Evolutionary conservation across 2,797 vertebrate species (phyloP).

Genomic region (Coracias cyanogaster): DNA sequence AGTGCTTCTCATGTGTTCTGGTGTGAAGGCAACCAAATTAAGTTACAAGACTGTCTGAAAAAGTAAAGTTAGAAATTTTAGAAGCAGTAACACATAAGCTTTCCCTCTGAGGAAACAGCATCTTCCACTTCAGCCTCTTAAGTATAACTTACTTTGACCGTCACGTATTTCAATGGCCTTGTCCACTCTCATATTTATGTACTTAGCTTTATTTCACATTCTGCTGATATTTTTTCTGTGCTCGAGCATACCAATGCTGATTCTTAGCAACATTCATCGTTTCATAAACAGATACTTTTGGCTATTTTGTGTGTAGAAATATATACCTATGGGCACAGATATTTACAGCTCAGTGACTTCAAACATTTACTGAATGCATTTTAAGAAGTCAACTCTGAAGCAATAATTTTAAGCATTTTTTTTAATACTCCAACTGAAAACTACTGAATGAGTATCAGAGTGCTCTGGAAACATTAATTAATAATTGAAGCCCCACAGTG

Average conservation of each 20-base stretch:
- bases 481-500: background rate
- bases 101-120: background rate
- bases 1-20: background rate
- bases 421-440: background rate
- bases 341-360: background rate
- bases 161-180: background rate
- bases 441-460: background rate
- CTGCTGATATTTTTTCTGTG: background rate
- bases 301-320: background rate
- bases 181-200: background rate
- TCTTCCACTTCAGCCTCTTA: background rate
- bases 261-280: background rate
- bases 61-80: background rate
- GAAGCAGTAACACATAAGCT: background rate
- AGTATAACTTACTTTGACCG: background rate
- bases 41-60: background rate
- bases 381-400: background rate
- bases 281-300: background rate
- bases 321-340: background rate
- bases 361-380: background rate
- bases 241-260: background rate
- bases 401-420: background rate
- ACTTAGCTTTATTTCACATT: background rate
- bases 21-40: background rate
- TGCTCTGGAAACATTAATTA: background rate